Percentiles rank a stretch among this genome's conserved stretches.
Conservation (phyloP, 2,797 vertebrate genomes). For the Coregonus suidteri region DNA sequence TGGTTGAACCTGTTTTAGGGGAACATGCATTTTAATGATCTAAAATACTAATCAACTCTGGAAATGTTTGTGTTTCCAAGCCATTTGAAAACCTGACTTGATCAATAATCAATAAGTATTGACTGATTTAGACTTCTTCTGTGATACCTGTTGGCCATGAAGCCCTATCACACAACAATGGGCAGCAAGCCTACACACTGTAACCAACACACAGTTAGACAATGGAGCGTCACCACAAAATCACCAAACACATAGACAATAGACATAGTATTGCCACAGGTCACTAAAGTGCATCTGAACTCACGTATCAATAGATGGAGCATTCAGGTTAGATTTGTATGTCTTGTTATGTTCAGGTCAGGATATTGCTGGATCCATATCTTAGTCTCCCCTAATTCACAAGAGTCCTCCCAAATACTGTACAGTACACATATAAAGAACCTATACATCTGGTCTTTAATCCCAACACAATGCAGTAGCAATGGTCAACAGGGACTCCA, state of each 20-base stretch:
- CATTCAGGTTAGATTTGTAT: background rate
- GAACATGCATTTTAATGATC: slow-evolving; percentile 49
- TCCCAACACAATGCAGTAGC: slow-evolving; percentile 17
- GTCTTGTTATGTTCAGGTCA: background rate
- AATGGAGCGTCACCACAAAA: background rate
- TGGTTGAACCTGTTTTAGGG: slow-evolving; percentile 31
- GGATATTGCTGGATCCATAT: background rate
- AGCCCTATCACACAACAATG: background rate
- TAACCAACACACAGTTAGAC: background rate
- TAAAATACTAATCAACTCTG: slow-evolving; percentile 40
- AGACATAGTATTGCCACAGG: background rate
- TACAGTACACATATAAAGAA: slow-evolving; percentile 21
- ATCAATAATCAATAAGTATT: background rate
- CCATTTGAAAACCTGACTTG: background rate
- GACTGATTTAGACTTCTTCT: background rate
- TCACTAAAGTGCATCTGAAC: background rate
- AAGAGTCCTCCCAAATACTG: background rate
- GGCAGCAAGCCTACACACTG: background rate
- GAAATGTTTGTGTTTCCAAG: background rate
- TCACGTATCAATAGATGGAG: background rate
- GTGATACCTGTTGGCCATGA: background rate
- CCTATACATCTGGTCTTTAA: slow-evolving; percentile 30
- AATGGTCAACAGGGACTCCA: slow-evolving; percentile 32
- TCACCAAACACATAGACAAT: background rate
- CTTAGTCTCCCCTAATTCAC: no score